phyloP scores from a whole-genome alignment of 64 coral and sea anemone species.

The Hydrozoanthus tunicans region DNA sequence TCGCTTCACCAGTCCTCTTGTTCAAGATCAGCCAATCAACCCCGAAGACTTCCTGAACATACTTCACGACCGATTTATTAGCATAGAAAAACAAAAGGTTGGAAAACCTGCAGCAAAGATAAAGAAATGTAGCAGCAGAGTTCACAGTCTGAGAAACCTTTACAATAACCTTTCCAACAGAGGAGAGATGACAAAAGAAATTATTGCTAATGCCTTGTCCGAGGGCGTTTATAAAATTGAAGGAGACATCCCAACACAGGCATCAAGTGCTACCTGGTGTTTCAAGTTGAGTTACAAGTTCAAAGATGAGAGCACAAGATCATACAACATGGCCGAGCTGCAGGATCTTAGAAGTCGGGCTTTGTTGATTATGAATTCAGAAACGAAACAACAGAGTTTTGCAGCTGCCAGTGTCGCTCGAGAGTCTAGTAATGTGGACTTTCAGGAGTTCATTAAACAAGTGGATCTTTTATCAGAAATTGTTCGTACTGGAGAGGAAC shows the following conservation, averaged over 20 bases:
- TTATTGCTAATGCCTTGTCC: slow-evolving; percentile 80
- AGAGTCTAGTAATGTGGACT: background rate
- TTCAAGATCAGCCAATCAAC: slow-evolving; percentile 18
- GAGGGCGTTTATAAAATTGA: slow-evolving; percentile 66
- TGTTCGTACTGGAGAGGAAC: slow-evolving; percentile 1
- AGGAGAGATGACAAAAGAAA: slow-evolving; percentile 94
- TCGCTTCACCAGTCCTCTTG: slow-evolving; percentile 66
- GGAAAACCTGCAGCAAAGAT: slow-evolving; percentile 87
- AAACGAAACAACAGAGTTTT: slow-evolving; percentile 39
- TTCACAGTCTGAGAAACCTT: slow-evolving; percentile 81
- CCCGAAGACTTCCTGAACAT: slow-evolving; percentile 53
- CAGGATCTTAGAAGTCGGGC: slow-evolving; percentile 88
- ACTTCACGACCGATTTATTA: slow-evolving; percentile 21
- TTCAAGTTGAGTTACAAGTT: slow-evolving; percentile 55
- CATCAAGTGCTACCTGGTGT: slow-evolving; percentile 12
- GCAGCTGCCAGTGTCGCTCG: background rate
- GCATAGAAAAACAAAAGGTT: background rate
- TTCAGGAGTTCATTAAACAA: slow-evolving; percentile 61
- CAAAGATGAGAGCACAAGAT: background rate
- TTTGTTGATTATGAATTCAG: slow-evolving; percentile 77
- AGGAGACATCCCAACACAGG: background rate
- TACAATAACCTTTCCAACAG: slow-evolving; percentile 87
- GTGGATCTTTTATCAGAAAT: slow-evolving; percentile 71
- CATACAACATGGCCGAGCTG: slow-evolving; percentile 66
- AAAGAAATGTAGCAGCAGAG: slow-evolving; percentile 67